Evolutionary conservation across 2,888 invertebrate genomes (phyloP).

Genomic region (Aphidius colemani): DNA sequence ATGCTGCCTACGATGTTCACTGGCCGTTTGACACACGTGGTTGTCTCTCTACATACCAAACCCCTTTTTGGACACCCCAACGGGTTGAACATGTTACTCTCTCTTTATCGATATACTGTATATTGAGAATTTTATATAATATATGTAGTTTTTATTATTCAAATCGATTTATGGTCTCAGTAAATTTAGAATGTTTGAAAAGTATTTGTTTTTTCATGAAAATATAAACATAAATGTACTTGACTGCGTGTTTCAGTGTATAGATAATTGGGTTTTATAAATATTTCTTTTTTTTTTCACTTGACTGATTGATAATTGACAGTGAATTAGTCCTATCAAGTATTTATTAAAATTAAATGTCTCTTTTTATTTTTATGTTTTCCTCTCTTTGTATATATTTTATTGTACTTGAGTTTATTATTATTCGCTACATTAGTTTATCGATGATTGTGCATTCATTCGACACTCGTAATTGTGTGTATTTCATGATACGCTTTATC

Average conservation of each 20-base stretch:
- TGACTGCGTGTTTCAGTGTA: too few species aligned
- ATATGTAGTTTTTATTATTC: constrained; percentile 1
- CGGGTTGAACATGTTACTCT: not conserved
- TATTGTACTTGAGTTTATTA: constrained; percentile 37
- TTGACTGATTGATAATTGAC: constrained; percentile 20
- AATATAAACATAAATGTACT: too few species aligned
- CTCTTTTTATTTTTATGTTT: constrained; percentile 35
- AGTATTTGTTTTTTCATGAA: too few species aligned
- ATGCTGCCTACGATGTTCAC: constrained; percentile 49
- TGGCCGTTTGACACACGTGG: constrained; percentile 54
- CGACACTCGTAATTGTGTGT: constrained; percentile 18
- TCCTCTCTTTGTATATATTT: constrained; percentile 26
- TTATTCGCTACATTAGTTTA: constrained; percentile 58
- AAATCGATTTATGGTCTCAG: constrained; percentile 29
- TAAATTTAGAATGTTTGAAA: not conserved
- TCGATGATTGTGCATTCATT: constrained; percentile 45
- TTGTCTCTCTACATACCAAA: constrained; percentile 20
- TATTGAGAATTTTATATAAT: not conserved
- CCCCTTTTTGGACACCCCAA: constrained; percentile 22
- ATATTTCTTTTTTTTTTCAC: not conserved
- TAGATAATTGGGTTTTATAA: too few species aligned
- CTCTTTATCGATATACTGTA: not conserved
- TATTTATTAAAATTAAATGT: constrained; percentile 53
- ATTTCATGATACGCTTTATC: constrained; percentile 21
- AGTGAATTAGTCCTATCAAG: constrained; percentile 9